These are phyloP conservation scores for Chaunax sp. DNA, from an alignment of 2,797 vertebrate genomes.

Conservation along the genomic window DNA sequence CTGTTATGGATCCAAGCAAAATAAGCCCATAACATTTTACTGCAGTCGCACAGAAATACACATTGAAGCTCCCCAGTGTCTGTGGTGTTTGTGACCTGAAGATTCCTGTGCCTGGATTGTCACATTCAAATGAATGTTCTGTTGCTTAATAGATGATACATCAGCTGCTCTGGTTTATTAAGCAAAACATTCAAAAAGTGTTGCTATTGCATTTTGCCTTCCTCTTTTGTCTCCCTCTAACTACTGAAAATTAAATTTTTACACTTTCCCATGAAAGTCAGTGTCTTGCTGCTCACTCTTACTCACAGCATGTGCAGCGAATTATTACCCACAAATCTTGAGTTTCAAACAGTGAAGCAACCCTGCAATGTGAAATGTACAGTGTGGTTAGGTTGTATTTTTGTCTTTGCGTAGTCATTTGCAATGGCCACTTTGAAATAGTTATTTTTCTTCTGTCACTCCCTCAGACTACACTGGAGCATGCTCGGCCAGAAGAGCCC, in stretches of 20 bases:
- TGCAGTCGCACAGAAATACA: slow-evolving; percentile 64
- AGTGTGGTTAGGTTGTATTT: neutral
- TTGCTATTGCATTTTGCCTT: slow-evolving; percentile 11
- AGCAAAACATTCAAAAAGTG: slow-evolving; percentile 22
- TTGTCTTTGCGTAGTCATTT: neutral
- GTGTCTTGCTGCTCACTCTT: neutral
- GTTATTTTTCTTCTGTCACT: neutral
- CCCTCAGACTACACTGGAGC: slow-evolving; percentile 89
- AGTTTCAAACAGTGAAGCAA: neutral
- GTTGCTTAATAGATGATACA: slow-evolving; percentile 32
- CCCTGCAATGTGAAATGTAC: neutral
- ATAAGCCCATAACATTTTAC: slow-evolving; percentile 54
- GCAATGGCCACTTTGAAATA: neutral
- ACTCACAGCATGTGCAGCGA: neutral
- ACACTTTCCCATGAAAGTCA: slow-evolving; percentile 3
- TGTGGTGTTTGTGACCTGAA: slow-evolving; percentile 48
- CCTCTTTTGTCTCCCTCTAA: slow-evolving; percentile 16
- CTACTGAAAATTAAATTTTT: neutral
- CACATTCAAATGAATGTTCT: slow-evolving; percentile 41
- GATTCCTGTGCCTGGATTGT: slow-evolving; percentile 40
- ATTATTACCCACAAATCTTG: neutral
- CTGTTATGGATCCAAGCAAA: slow-evolving; percentile 15
- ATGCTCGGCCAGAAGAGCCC: slow-evolving; percentile 92
- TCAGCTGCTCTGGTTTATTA: slow-evolving; percentile 12
- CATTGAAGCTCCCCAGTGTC: slow-evolving; percentile 59